Conservation (phyloP, 2,888 invertebrate genomes). For the Balanococcus diminutus region DNA sequence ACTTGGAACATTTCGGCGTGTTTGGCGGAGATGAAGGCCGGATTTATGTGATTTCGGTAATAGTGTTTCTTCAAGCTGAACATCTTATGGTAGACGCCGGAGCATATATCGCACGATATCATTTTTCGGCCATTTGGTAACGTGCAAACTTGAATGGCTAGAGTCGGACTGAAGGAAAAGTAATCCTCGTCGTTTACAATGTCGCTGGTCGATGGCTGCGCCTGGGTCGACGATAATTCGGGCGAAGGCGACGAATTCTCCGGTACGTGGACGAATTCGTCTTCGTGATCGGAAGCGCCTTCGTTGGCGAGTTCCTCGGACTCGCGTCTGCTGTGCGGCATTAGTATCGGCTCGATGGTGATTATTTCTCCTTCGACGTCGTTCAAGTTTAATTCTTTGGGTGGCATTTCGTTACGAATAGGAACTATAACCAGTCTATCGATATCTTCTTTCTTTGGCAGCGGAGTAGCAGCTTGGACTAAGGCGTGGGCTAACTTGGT, state of each 20-base stretch:
- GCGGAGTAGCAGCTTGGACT: conserved; percentile 20
- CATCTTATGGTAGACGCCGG: conserved; percentile 63
- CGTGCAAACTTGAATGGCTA: conserved; percentile 55
- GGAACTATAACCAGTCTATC: conserved; percentile 10
- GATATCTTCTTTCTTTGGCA: conserved; percentile 2
- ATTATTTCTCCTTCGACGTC: neutral
- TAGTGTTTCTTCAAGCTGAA: conserved; percentile 65
- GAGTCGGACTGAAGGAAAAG: conserved; percentile 57
- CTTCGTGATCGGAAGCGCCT: neutral
- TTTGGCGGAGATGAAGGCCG: neutral
- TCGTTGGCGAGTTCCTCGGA: neutral
- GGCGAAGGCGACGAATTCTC: neutral
- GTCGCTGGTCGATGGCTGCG: neutral
- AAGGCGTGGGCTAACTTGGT: conserved; percentile 24
- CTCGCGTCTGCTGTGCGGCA: neutral
- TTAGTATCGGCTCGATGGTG: conserved; percentile 6
- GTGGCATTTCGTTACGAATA: neutral
- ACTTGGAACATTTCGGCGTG: conserved; percentile 19
- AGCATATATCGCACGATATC: conserved; percentile 64
- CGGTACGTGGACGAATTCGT: neutral
- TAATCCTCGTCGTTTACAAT: neutral
- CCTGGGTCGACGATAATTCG: neutral
- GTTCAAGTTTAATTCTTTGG: neutral
- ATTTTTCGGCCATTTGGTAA: conserved; percentile 58
- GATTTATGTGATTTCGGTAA: conserved; percentile 63